Base-by-base conservation (phyloP, 2,113 vertebrate genomes). In the Gymnorhina tibicen region DNA sequence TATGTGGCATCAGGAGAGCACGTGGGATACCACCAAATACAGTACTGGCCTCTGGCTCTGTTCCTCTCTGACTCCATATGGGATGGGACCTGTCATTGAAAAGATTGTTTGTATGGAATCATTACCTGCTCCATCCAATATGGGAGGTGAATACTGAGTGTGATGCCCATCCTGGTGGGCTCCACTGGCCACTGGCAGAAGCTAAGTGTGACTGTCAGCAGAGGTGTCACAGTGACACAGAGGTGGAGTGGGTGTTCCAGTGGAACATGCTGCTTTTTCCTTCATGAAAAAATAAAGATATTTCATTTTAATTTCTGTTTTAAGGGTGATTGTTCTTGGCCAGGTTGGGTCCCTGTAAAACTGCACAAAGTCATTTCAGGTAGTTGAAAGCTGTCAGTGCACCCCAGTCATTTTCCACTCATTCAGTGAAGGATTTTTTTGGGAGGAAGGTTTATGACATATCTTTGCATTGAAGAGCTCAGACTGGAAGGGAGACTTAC, bases 261-360 rank as follows among this genome's bases (percentile, higher is more conserved):
- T 44, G 37, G 35, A 59, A 60, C 19, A 4, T 3, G 16, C 30
- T 78, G 46, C 53, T 82, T 75, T 92, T 85, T 37, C 28, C 30
- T 75, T 63, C 9, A 18, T 41, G 30, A 73, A 77, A 63, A 70
- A 76, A 44, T 13, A 50, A 76, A 83, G 46, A 74, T 74, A 62
- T 42, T 94, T 76, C 46, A 59, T 78, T 81, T 84, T 81, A 12
- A 93, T 91, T 93, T 91, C 60, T 91, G 17, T 85, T 92, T 95
- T 87, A 76, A 91, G 53, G 62, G 46, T 94, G 73, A 94, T 78
- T 85, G 87, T 79, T 92, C 74, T 89, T 92, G 87, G 39, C 64
- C 84, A 63, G 55, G 39, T 78, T 89, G 44, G n/a, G 62, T 75
- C 60, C 60, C 63, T 74, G 32, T 55, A 73, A 66, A 22, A 42